Evolutionary conservation across 2,113 vertebrate species (phyloP).

Genomic region (Numida meleagris): DNA sequence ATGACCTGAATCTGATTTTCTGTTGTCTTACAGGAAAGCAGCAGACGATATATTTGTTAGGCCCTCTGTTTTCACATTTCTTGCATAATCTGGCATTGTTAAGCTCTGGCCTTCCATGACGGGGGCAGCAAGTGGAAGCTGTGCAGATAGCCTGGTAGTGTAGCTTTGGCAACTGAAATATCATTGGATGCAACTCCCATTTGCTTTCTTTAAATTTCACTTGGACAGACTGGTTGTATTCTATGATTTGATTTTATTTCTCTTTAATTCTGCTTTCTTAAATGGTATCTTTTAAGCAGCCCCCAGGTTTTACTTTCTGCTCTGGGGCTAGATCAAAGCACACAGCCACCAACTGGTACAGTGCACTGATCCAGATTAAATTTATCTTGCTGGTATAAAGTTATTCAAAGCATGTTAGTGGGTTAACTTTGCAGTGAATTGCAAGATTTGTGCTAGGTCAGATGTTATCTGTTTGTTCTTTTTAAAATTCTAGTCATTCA

Average conservation of each 20-base stretch:
- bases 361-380: neutral
- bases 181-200: neutral
- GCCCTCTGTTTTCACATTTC: neutral
- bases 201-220: neutral
- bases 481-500: neutral
- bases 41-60: neutral
- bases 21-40: neutral
- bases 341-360: neutral
- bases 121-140: neutral
- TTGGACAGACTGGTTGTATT: neutral
- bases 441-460: neutral
- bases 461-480: neutral
- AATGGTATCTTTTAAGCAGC: neutral
- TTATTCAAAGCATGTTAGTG: neutral
- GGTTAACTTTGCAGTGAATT: neutral
- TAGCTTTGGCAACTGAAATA: neutral
- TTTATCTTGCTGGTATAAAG: neutral
- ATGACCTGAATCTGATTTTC: neutral
- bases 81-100: neutral
- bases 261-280: neutral
- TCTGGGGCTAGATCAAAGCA: neutral
- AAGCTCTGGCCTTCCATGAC: neutral
- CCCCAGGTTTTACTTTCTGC: neutral
- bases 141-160: rapidly evolving
- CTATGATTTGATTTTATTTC: neutral